Conservation (phyloP, 2,797 vertebrate species). For the Eremophila alpestris region DNA sequence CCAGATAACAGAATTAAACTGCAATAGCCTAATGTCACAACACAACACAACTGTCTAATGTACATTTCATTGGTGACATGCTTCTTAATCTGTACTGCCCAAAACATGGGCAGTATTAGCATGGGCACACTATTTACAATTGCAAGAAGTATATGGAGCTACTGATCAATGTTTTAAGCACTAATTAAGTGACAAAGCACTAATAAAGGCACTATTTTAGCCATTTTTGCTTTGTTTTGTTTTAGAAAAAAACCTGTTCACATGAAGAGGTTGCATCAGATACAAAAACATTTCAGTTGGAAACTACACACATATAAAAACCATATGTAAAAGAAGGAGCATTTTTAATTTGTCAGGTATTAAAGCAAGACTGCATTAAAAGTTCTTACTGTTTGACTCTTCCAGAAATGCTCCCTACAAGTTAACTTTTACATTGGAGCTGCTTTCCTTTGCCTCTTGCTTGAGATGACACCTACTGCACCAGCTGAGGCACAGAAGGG, state of each 20-base stretch:
- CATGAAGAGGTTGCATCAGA: neutral
- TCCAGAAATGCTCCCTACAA: neutral
- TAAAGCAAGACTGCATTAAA: neutral
- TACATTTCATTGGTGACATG: neutral
- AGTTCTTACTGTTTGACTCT: neutral
- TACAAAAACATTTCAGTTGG: neutral
- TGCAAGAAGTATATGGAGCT: neutral
- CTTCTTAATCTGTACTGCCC: neutral
- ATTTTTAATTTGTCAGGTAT: neutral
- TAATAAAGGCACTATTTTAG: neutral
- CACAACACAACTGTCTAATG: conserved; percentile 30
- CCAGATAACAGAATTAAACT: conserved; percentile 34
- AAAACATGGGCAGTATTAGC: neutral
- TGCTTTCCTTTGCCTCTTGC: neutral
- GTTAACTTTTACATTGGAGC: neutral
- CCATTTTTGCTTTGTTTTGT: neutral
- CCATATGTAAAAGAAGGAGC: neutral
- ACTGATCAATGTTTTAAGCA: neutral
- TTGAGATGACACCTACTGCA: neutral
- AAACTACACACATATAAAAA: neutral
- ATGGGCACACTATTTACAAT: neutral
- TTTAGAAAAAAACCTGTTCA: neutral
- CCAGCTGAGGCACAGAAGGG: neutral
- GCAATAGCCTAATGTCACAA: conserved; percentile 12
- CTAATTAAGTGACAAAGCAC: neutral